Evolutionary conservation across 1,140 invertebrate species (phyloP).

Genomic region (Brevipalpus yothersi): DNA sequence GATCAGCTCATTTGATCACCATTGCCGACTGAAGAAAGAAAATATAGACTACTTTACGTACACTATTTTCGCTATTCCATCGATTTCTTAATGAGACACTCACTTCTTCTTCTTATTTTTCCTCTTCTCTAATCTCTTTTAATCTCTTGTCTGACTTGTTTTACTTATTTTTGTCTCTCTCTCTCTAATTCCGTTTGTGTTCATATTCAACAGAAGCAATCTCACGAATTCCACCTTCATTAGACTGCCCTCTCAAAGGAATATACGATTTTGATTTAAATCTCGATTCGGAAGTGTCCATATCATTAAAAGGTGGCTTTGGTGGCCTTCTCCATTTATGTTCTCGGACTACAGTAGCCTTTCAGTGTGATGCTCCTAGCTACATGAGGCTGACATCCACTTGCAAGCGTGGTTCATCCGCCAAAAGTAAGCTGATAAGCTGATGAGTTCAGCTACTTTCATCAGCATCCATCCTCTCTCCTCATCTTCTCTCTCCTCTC

Average conservation of each 20-base stretch:
- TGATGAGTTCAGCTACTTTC: too few species aligned
- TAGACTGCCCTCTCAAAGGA: constrained; percentile 5
- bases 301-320: not conserved
- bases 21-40: too few species aligned
- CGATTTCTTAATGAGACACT: too few species aligned
- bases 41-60: too few species aligned
- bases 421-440: not conserved
- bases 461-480: too few species aligned
- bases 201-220: not conserved
- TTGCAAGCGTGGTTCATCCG: not conserved
- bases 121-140: too few species aligned
- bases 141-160: not conserved
- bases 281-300: not conserved
- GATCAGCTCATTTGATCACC: too few species aligned
- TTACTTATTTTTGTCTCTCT: not conserved
- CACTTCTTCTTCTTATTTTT: too few species aligned
- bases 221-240: not conserved
- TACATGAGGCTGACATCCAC: not conserved
- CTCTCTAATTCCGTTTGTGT: not conserved
- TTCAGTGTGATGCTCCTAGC: not conserved
- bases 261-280: constrained; percentile 3
- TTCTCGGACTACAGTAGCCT: not conserved
- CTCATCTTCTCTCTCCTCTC: too few species aligned
- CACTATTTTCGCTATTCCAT: too few species aligned
- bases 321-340: not conserved